Evolutionary conservation across 2,888 invertebrate species (phyloP).

Genomic region (Agrochola lota): DNA sequence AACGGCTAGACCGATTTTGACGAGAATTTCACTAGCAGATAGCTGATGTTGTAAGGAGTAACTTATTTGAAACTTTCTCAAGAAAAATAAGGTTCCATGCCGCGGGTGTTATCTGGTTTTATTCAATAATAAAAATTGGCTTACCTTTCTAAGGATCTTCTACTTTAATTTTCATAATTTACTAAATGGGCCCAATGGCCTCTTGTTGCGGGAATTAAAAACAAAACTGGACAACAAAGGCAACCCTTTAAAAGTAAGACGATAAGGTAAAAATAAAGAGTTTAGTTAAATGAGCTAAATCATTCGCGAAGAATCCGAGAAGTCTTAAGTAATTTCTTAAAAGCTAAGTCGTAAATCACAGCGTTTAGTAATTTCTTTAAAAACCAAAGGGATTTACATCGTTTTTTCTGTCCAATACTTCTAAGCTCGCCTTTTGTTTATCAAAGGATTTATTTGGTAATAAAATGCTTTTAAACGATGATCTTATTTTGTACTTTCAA

Average conservation of each 20-base stretch:
- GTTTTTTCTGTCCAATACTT: constrained; percentile 6
- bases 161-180: background rate
- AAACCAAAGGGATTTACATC: constrained; percentile 9
- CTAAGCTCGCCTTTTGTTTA: background rate
- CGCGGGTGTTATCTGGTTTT: background rate
- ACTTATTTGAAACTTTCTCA: no score
- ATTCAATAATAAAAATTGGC: no score
- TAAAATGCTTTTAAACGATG: background rate
- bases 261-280: constrained; percentile 15
- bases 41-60: no score
- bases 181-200: background rate
- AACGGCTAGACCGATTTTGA: no score
- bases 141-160: no score
- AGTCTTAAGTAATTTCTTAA: constrained; percentile 41
- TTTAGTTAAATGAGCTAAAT: constrained; percentile 26
- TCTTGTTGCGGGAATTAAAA: background rate
- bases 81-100: no score
- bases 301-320: constrained; percentile 11
- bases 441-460: background rate
- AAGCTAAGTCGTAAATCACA: constrained; percentile 36
- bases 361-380: constrained; percentile 14
- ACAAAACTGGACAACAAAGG: constrained; percentile 1
- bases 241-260: constrained; percentile 2
- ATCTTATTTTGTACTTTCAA: background rate
- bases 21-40: no score